Evolutionary conservation across 2,888 invertebrate species (phyloP).

Genomic region (Limnephilus marmoratus): DNA sequence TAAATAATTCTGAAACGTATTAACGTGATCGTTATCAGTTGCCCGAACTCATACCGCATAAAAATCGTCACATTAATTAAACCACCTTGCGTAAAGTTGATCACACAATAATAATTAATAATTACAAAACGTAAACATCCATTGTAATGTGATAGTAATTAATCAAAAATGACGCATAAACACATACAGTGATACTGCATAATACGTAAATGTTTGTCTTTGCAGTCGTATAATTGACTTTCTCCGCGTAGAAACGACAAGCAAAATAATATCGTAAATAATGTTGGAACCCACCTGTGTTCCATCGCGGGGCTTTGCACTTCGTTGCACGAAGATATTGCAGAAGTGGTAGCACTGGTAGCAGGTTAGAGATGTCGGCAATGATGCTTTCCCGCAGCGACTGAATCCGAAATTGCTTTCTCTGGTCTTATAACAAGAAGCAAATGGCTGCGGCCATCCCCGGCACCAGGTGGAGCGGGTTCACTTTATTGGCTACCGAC

Average conservation of each 20-base stretch:
- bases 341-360: conserved; percentile 12
- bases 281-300: conserved; percentile 57
- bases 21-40: neutral
- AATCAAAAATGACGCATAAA: neutral
- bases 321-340: conserved; percentile 25
- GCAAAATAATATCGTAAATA: conserved; percentile 53
- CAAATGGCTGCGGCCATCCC: conserved; percentile 55
- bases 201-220: conserved; percentile 13
- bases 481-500: neutral
- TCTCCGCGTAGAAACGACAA: conserved; percentile 51
- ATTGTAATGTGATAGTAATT: neutral
- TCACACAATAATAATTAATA: neutral
- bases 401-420: conserved; percentile 62
- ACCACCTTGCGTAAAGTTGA: neutral
- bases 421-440: conserved; percentile 62
- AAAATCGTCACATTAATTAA: neutral
- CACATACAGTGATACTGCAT: conserved; percentile 20
- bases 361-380: conserved; percentile 49
- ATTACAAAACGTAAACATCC: conserved; percentile 8
- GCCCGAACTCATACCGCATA: no score
- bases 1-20: neutral
- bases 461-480: conserved; percentile 28
- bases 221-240: conserved; percentile 42
- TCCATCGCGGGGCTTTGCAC: conserved; percentile 52
- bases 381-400: conserved; percentile 58